phyloP scores from a whole-genome alignment of 2,797 vertebrate genomes.

The Sebastes alutus region DNA sequence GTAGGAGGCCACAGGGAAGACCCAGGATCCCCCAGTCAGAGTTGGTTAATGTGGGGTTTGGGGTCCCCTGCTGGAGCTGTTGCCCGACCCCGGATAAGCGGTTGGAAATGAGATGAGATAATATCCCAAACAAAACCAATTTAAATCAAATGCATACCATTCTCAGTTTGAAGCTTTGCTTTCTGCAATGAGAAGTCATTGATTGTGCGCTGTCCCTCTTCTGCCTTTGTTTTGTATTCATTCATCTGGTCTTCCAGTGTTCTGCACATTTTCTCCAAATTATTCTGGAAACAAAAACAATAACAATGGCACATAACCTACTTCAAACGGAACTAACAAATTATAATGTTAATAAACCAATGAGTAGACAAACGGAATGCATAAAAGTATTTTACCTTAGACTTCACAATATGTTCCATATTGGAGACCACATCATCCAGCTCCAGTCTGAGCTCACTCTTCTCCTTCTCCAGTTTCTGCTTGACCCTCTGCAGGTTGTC shows the following conservation, averaged over 20 bases:
- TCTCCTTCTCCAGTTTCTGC: slow-evolving; percentile 87
- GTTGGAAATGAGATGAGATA: too few relatives aligned
- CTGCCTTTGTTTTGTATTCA: slow-evolving; percentile 85
- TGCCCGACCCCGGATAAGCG: too few relatives aligned
- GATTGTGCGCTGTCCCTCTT: slow-evolving; percentile 85
- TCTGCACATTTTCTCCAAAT: slow-evolving; percentile 87
- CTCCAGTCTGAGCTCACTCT: slow-evolving; percentile 87
- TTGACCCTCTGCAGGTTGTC: slow-evolving; percentile 88
- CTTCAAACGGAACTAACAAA: neutral
- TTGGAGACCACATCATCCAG: slow-evolving; percentile 89
- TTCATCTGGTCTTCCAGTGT: slow-evolving; percentile 87
- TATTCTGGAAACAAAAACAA: slow-evolving; percentile 73
- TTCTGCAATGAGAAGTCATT: slow-evolving; percentile 86
- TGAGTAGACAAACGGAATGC: neutral
- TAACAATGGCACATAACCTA: accelerated
- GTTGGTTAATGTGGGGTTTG: too few relatives aligned
- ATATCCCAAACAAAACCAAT: neutral
- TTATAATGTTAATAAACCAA: too few relatives aligned
- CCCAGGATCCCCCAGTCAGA: too few relatives aligned
- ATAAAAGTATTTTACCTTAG: slow-evolving; percentile 74
- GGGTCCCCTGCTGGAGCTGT: too few relatives aligned
- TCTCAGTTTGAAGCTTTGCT: slow-evolving; percentile 90
- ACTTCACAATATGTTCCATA: slow-evolving; percentile 87
- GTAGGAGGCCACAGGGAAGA: too few relatives aligned
- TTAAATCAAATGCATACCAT: slow-evolving; percentile 69